phyloP scores from a whole-genome alignment of 2,888 invertebrate species.

The Ectropis crepuscularia region DNA sequence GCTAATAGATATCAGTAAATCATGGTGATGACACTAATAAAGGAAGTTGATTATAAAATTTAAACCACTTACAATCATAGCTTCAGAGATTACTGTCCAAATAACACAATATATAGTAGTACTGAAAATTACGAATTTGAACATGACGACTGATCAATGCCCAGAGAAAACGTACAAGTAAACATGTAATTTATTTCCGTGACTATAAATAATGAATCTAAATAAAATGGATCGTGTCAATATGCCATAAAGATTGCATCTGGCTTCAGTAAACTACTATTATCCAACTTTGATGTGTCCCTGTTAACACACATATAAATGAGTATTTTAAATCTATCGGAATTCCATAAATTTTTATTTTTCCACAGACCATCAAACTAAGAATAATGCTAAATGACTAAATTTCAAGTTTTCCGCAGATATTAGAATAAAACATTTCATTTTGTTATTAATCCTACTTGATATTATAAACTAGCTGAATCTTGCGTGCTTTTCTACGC shows the following conservation, averaged over 20 bases:
- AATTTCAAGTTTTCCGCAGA: neutral
- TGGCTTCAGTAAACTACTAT: slow-evolving; percentile 6
- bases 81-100: slow-evolving; percentile 15
- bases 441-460: no score
- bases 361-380: no score
- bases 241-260: slow-evolving; percentile 37
- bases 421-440: no score
- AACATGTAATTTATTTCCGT: neutral
- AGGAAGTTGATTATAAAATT: neutral
- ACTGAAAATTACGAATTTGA: slow-evolving; percentile 18
- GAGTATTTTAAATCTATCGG: slow-evolving; percentile 9
- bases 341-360: slow-evolving; percentile 3
- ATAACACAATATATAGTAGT: slow-evolving; percentile 16
- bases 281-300: slow-evolving; percentile 10
- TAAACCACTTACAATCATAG: slow-evolving; percentile 33
- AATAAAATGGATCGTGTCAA: slow-evolving; percentile 32
- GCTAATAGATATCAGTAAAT: no score
- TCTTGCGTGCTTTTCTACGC: no score
- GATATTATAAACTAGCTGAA: no score
- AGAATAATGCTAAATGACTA: neutral
- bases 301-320: no score
- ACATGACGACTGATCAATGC: slow-evolving; percentile 24
- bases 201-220: slow-evolving; percentile 31
- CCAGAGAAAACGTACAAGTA: neutral
- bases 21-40: neutral